These are phyloP conservation scores for Protobothrops flavoviridis DNA, from an alignment of 2,113 vertebrate genomes.

Conservation along the genomic window DNA sequence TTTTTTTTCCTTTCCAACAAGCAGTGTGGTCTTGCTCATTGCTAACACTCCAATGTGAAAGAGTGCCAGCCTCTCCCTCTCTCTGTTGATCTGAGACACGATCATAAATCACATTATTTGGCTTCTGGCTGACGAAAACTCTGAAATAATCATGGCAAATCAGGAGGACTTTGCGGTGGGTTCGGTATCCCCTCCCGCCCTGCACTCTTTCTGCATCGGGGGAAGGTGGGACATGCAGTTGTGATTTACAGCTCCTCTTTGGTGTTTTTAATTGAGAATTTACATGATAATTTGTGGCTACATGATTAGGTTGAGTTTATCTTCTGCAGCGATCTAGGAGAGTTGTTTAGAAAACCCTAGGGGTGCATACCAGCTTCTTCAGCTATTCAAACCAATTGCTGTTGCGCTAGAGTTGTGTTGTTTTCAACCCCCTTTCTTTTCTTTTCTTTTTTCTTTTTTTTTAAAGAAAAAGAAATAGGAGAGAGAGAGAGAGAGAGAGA, in stretches of 20 bases:
- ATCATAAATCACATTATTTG: conserved; percentile 33
- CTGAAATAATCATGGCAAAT: conserved; percentile 8
- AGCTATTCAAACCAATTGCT: conserved; percentile 72
- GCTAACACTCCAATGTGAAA: not conserved
- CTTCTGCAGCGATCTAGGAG: conserved; percentile 67
- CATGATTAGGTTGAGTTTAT: conserved; percentile 70
- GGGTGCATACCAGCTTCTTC: conserved; percentile 73
- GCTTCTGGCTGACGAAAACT: conserved; percentile 18
- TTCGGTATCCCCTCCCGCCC: not conserved
- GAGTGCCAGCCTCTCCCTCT: conserved; percentile 8
- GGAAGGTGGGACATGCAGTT: conserved; percentile 45
- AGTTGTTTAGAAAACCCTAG: conserved; percentile 69
- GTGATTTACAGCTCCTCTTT: conserved; percentile 61
- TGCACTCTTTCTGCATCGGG: conserved; percentile 19
- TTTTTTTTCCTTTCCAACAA: not conserved
- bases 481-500: conserved; percentile 4
- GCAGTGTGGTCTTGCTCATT: not conserved
- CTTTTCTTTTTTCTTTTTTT: conserved; percentile 17
- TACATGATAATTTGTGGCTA: conserved; percentile 64
- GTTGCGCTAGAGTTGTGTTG: conserved; percentile 3
- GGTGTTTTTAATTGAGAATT: conserved; percentile 68
- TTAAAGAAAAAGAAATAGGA: conserved; percentile 49
- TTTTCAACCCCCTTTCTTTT: conserved; percentile 38
- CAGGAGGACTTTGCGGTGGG: conserved; percentile 29
- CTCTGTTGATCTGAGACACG: accelerated